These are phyloP conservation scores for Neogale vison DNA, from an alignment of 2,113 vertebrate genomes.

Conservation along the genomic window DNA sequence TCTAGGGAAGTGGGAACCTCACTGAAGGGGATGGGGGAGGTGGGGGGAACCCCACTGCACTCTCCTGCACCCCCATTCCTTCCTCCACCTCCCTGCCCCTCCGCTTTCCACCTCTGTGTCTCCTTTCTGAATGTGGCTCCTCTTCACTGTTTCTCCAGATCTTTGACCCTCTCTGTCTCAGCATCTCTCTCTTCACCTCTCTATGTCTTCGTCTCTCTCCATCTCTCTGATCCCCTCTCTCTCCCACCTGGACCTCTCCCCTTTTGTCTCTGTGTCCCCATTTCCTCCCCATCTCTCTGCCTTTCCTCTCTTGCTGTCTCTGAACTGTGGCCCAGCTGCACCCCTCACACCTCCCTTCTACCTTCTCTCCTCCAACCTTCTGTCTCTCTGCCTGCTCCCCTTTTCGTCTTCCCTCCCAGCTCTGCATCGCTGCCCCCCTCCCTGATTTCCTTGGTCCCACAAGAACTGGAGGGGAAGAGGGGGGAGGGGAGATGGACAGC, in stretches of 20 bases:
- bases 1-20: background rate
- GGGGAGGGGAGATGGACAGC: background rate
- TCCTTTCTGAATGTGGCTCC: background rate
- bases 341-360: background rate
- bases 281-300: background rate
- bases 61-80: background rate
- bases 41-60: background rate
- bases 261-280: background rate
- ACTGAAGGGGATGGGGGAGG: background rate
- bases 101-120: background rate
- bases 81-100: background rate
- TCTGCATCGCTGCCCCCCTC: conserved; percentile 30
- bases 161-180: background rate
- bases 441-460: background rate
- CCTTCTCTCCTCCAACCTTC: background rate
- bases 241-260: background rate
- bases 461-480: background rate
- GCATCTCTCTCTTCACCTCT: background rate
- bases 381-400: conserved; percentile 58
- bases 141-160: background rate
- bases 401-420: background rate
- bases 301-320: background rate
- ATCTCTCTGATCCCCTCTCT: conserved; percentile 37
- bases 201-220: conserved; percentile 57
- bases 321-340: background rate